Evolutionary conservation across 2,888 invertebrate genomes (phyloP).

Genomic region (Alloscopus bannaensis): DNA sequence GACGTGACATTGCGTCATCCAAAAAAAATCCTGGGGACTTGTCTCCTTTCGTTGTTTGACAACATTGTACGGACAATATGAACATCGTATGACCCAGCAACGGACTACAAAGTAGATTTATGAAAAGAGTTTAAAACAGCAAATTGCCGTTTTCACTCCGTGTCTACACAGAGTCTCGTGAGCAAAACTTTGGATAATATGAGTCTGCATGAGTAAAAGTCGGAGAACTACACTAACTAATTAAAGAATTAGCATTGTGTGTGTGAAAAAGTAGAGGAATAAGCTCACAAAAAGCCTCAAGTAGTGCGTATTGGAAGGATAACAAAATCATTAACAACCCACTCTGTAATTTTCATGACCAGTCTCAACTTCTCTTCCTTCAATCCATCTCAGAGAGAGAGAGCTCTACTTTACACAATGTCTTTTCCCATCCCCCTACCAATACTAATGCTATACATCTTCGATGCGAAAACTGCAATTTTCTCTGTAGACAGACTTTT

Average conservation of each 20-base stretch:
- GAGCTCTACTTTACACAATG: neutral
- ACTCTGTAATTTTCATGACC: slow-evolving; percentile 51
- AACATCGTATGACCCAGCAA: too few relatives aligned
- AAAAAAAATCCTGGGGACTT: too few relatives aligned
- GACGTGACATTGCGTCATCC: too few relatives aligned
- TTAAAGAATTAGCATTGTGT: slow-evolving; percentile 3
- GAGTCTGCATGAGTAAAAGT: neutral
- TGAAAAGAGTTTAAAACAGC: neutral
- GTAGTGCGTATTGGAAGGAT: slow-evolving; percentile 15
- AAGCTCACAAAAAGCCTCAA: slow-evolving; percentile 4
- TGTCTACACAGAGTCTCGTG: neutral
- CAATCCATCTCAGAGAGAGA: neutral
- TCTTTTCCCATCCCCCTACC: neutral
- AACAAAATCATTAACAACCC: neutral
- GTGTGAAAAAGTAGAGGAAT: neutral
- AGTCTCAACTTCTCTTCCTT: slow-evolving; percentile 40
- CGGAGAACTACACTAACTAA: neutral
- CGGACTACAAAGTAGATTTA: neutral
- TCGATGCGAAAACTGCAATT: neutral
- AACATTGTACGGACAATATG: too few relatives aligned
- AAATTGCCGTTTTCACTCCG: neutral
- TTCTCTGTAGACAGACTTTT: neutral
- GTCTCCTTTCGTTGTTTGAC: too few relatives aligned
- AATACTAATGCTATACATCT: neutral
- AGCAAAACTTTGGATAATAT: neutral